phyloP scores from a whole-genome alignment of 2,888 invertebrate species.

The Conchocele bisecta region DNA sequence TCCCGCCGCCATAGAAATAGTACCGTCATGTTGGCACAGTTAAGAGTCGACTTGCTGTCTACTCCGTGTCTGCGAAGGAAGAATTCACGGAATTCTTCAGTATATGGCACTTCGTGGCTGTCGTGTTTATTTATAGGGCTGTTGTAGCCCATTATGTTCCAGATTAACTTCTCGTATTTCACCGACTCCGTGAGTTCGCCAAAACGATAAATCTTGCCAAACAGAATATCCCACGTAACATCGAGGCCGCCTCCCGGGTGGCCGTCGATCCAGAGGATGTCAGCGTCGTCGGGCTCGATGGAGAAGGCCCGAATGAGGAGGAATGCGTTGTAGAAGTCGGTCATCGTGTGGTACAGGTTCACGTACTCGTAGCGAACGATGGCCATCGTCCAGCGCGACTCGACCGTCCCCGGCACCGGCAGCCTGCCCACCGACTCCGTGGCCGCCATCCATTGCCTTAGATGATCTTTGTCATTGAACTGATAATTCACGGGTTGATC shows the following conservation, averaged over 20 bases:
- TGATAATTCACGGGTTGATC: constrained; percentile 23
- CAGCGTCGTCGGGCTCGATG: constrained; percentile 61
- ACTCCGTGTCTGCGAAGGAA: constrained; percentile 69
- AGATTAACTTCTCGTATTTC: constrained; percentile 67
- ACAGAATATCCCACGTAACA: constrained; percentile 75
- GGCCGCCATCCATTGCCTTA: constrained; percentile 53
- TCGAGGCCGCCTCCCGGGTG: constrained; percentile 79
- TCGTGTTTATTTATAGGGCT: constrained; percentile 74
- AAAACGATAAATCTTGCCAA: constrained; percentile 70
- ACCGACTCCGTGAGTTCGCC: constrained; percentile 62
- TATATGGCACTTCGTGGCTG: constrained; percentile 64
- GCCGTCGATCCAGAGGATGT: constrained; percentile 77
- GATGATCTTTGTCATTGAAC: constrained; percentile 52
- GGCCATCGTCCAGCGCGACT: constrained; percentile 64
- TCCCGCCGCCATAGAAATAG: constrained; percentile 80
- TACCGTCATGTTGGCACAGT: constrained; percentile 74
- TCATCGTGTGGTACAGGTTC: constrained; percentile 78
- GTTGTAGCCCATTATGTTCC: constrained; percentile 78
- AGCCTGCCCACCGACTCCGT: no score
- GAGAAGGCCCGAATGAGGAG: constrained; percentile 67
- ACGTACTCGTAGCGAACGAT: constrained; percentile 76
- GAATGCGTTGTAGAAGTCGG: constrained; percentile 77
- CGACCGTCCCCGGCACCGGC: neutral
- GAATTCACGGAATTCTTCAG: constrained; percentile 77
- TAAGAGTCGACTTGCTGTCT: constrained; percentile 33